A percentile compares a stretch with the other conserved stretches of the same genome.
phyloP scores from a whole-genome alignment of 2,888 invertebrate genomes.

The Trachelus iudaicus region DNA sequence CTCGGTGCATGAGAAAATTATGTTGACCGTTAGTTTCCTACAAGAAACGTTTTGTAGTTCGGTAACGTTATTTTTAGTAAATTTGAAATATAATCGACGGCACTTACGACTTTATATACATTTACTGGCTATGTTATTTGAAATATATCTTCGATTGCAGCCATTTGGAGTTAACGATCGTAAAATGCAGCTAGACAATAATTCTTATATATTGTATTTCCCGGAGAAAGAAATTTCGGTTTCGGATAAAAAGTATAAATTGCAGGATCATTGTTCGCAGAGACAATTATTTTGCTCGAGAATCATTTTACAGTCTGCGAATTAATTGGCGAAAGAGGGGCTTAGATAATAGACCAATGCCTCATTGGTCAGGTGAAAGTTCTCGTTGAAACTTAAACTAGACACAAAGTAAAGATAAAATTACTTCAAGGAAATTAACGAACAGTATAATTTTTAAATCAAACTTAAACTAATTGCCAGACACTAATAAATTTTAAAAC shows the following conservation, averaged over 20 bases:
- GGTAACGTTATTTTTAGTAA: background rate
- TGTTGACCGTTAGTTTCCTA: background rate
- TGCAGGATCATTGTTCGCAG: background rate
- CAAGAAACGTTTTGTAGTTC: background rate
- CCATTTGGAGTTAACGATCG: background rate
- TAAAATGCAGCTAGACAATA: background rate
- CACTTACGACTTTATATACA: background rate
- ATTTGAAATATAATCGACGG: background rate
- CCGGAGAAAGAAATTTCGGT: background rate
- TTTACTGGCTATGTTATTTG: background rate
- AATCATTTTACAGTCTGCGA: too few species aligned
- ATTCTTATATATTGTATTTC: background rate
- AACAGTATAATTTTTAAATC: too few species aligned
- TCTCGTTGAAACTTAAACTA: too few species aligned
- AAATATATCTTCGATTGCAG: background rate
- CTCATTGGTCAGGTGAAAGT: too few species aligned
- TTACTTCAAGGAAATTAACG: too few species aligned
- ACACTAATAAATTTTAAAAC: too few species aligned
- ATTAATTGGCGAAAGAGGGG: too few species aligned
- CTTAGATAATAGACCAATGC: too few species aligned
- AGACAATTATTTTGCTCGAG: too few species aligned
- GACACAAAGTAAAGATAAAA: too few species aligned
- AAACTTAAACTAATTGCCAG: too few species aligned
- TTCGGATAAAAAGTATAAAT: background rate
- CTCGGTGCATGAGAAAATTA: background rate